Conservation (phyloP, 2,888 invertebrate genomes). For the Sesamia inferens region DNA sequence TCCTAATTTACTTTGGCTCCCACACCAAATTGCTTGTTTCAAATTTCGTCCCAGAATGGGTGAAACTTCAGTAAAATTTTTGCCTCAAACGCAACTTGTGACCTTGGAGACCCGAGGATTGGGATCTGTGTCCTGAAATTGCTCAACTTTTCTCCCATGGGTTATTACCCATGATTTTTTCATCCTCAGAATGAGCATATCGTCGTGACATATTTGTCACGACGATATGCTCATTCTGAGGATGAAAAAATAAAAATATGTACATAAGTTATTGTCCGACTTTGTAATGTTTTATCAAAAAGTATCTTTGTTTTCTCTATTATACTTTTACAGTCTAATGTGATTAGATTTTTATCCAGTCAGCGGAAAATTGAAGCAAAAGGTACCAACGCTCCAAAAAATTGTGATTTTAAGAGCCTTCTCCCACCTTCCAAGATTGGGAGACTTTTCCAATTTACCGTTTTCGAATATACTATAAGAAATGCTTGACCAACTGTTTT, state of each 20-base stretch:
- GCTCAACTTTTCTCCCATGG: slow-evolving; percentile 52
- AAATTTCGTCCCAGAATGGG: slow-evolving; percentile 40
- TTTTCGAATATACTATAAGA: slow-evolving; percentile 13
- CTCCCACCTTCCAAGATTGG: not conserved
- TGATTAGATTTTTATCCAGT: slow-evolving; percentile 26
- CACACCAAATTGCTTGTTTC: slow-evolving; percentile 40
- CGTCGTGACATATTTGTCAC: slow-evolving; percentile 33
- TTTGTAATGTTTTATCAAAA: slow-evolving; percentile 29
- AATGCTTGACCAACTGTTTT: slow-evolving; percentile 21
- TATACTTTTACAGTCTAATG: slow-evolving; percentile 7
- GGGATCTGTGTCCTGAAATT: slow-evolving; percentile 39
- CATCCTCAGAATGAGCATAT: slow-evolving; percentile 28
- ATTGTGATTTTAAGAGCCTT: slow-evolving; percentile 3
- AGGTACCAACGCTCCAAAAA: slow-evolving; percentile 3
- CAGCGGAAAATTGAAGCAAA: slow-evolving; percentile 31
- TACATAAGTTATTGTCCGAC: slow-evolving; percentile 38
- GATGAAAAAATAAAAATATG: slow-evolving; percentile 44
- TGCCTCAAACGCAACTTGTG: slow-evolving; percentile 28
- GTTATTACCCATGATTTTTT: slow-evolving; percentile 48
- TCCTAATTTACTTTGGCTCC: slow-evolving; percentile 47
- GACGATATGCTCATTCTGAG: slow-evolving; percentile 29
- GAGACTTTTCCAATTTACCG: slow-evolving; percentile 18
- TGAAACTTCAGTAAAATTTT: slow-evolving; percentile 31
- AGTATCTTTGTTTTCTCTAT: slow-evolving; percentile 19
- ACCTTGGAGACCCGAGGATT: slow-evolving; percentile 30